Evolutionary conservation across 1,140 invertebrate genomes (phyloP), one percentile per base, ranked within the genome.

Genomic region (Drosophila pseudoobscura): DNA sequence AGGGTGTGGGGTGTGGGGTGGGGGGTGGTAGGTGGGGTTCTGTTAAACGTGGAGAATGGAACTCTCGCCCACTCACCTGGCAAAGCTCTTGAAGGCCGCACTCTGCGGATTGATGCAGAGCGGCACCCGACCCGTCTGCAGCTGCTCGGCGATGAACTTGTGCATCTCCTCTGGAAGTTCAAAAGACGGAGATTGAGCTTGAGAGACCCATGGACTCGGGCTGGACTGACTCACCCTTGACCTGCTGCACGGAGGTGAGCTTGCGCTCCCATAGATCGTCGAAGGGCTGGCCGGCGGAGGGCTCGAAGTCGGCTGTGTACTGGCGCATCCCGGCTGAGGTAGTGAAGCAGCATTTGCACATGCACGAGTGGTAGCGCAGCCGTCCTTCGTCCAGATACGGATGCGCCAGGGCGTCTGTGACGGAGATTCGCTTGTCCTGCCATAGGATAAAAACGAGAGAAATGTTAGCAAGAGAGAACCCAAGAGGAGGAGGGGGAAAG

Each of bases 91-190:
- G 94, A 99, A 99, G 91, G 98, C 97, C 91, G 98, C 98, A 80
- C 98, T 99, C 93, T 99, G 97, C 72, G 98, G 99, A 94, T 99
- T 99, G 93, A 99, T 99, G 94, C 98, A 99, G 57, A 99, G 94
- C 76, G 99, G 98, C 65, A 99, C 97, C 65, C 97, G 95, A 90
- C 96, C 96, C 80, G 96, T 97, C 91, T 97, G 97, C 91, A 99
- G 94, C 92, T 98, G 97, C 92, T 99, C 98, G 78, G 96, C 95
- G 92, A 99, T 99, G 93, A 99, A 99, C 94, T 98, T 98, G 94
- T 99, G 97, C 94, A 99, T 96, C 94, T 98, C 96, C 94, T 99
- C 98, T 98, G 96, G 58, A 75, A 87, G 51, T 65, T 39, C 17
- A 0, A 45, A 0, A 45, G 5, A 59, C 8, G 6, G n/a, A 8